Evolutionary conservation across 2,888 invertebrate genomes (phyloP).

Genomic region (Caenorhabditis sp.): DNA sequence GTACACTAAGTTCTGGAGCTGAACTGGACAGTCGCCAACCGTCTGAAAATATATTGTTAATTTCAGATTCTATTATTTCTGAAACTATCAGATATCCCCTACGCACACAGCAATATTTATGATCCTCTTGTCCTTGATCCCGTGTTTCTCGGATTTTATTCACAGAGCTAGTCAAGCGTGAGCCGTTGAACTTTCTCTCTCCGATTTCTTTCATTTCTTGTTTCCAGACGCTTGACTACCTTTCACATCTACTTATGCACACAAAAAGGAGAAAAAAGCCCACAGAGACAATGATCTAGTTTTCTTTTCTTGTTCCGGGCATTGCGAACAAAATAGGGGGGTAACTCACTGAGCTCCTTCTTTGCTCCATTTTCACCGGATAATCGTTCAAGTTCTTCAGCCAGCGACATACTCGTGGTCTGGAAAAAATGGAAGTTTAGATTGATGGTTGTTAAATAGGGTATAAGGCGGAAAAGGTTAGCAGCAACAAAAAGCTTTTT

Average conservation of each 20-base stretch:
- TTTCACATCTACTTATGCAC: not conserved
- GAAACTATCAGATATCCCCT: too few species aligned
- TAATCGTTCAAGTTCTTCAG: slow-evolving; percentile 75
- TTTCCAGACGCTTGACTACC: slow-evolving; percentile 60
- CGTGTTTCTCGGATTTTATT: slow-evolving; percentile 2
- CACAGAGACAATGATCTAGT: slow-evolving; percentile 32
- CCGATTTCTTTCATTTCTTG: slow-evolving; percentile 16
- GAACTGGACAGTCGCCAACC: slow-evolving; percentile 70
- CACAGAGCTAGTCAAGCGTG: slow-evolving; percentile 30
- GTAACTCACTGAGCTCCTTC: slow-evolving; percentile 72
- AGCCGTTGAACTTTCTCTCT: slow-evolving; percentile 42
- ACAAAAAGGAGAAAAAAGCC: not conserved
- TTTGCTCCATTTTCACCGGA: slow-evolving; percentile 71
- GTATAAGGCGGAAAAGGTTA: not conserved
- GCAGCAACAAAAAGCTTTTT: too few species aligned
- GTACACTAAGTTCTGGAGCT: slow-evolving; percentile 55
- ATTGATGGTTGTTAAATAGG: slow-evolving; percentile 1
- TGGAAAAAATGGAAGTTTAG: slow-evolving; percentile 30
- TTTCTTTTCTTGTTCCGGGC: slow-evolving; percentile 33
- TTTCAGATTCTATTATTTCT: too few species aligned
- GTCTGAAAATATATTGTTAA: slow-evolving; percentile 56
- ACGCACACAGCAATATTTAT: too few species aligned
- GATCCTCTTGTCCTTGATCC: not conserved
- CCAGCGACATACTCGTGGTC: slow-evolving; percentile 71
- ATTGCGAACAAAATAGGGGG: not conserved